phyloP scores from a whole-genome alignment of 2,888 invertebrate genomes.

The Tridacna crocea region DNA sequence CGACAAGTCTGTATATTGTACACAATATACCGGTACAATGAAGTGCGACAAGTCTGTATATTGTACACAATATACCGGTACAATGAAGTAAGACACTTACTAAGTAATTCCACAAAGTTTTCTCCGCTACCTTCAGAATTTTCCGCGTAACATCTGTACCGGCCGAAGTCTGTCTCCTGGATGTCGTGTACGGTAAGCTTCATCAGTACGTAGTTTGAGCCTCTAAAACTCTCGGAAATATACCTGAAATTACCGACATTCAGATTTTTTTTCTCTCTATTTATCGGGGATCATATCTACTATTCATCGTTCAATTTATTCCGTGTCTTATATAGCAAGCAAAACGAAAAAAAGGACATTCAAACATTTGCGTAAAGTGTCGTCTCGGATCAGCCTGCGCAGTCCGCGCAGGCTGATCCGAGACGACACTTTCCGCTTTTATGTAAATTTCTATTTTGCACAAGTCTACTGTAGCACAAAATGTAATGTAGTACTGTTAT shows the following conservation, averaged over 20 bases:
- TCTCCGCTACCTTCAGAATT: slow-evolving; percentile 66
- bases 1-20: too few relatives aligned
- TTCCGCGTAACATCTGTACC: slow-evolving; percentile 69
- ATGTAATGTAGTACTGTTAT: too few relatives aligned
- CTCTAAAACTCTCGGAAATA: slow-evolving; percentile 37
- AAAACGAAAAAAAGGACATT: neutral
- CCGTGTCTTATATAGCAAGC: neutral
- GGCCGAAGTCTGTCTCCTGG: slow-evolving; percentile 64
- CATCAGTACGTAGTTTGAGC: slow-evolving; percentile 69
- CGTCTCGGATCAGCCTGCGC: too few relatives aligned
- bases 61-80: too few relatives aligned
- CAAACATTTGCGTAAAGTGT: too few relatives aligned
- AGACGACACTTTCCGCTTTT: too few relatives aligned
- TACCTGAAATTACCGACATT: slow-evolving; percentile 32
- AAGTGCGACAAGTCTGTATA: too few relatives aligned
- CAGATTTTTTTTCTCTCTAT: neutral
- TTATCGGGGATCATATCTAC: neutral
- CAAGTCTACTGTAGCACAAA: too few relatives aligned
- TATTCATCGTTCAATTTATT: neutral
- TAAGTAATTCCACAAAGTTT: slow-evolving; percentile 16
- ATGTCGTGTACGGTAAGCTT: slow-evolving; percentile 70
- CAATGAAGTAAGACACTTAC: slow-evolving; percentile 23
- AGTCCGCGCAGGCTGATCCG: too few relatives aligned
- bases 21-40: too few relatives aligned
- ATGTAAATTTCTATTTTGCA: too few relatives aligned